Evolutionary conservation across 2,113 vertebrate genomes (phyloP), one percentile per base, ranked within the genome.

Genomic region (Cercocebus atys): DNA sequence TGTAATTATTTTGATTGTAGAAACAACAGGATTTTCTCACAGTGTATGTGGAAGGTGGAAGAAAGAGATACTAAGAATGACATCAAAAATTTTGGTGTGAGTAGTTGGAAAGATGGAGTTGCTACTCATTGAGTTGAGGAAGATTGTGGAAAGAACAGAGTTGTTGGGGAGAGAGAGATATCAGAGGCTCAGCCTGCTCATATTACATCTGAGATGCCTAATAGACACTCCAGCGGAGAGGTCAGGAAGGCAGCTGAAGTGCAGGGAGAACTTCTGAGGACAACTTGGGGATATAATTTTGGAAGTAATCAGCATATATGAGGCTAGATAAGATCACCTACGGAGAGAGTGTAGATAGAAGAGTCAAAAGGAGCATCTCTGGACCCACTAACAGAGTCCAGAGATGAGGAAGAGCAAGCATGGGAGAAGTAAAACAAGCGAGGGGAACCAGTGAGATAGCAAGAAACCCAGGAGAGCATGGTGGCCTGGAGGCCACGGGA

Each of bases 1-100:
- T 81, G 3, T 52, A 93, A 80, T 88, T 93, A 80, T 47, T 92
- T 75, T 80, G 70, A 88, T 50, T 35, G 27, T 40, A 75, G 45
- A 91, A 96, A 90, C 70, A 91, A 82, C 22, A 92, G 27, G 5
- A 89, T 70, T 92, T 95, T 68, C 73, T 95, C 40, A 79, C 47
- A 55, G n/a, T 76, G 93, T 30, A 47, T 92, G 47, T n/a, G 20
- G 47, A 50, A 52, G n/a, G 2, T 88, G 8, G 80, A 45, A n/a
- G 8, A 84, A 27, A 30, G 47, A 76, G 47, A 3, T 82, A 14
- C n/a, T 32, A 80, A 47, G 45, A 35, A 59, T 27, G 35, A 93
- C 40, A 70, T 78, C 5, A 90, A 59, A 70, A 47, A 50, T 88
- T 85, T 88, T 75, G 47, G 6, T 70, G 47, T 38, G 10, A 80